Evolutionary conservation across 2,888 invertebrate genomes (phyloP).

Genomic region (Hesperia comma): DNA sequence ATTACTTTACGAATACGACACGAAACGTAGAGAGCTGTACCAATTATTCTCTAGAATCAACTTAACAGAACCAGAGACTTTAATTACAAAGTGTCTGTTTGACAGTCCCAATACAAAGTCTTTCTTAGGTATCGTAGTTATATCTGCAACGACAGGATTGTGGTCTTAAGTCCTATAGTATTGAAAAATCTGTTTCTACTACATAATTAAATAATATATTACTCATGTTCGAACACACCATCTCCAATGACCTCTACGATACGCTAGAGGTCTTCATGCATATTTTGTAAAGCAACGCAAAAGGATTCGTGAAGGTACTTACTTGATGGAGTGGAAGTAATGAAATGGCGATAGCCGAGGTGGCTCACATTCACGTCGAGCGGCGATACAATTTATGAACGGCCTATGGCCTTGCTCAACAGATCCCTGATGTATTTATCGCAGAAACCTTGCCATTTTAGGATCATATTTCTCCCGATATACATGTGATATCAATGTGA

Average conservation of each 20-base stretch:
- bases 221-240: background rate
- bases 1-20: too few species aligned
- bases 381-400: slow-evolving; percentile 1
- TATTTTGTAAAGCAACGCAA: slow-evolving; percentile 8
- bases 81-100: too few species aligned
- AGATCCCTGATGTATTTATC: slow-evolving; percentile 3
- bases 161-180: too few species aligned
- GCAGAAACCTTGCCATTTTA: background rate
- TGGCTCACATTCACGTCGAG: background rate
- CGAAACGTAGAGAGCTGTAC: too few species aligned
- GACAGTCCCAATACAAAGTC: too few species aligned
- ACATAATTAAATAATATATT: too few species aligned
- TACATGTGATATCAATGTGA: background rate
- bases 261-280: background rate
- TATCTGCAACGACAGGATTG: too few species aligned
- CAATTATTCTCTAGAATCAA: too few species aligned
- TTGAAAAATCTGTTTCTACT: background rate
- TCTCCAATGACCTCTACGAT: background rate
- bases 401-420: background rate
- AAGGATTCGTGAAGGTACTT: background rate
- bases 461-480: background rate
- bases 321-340: slow-evolving; percentile 12
- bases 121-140: too few species aligned
- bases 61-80: too few species aligned
- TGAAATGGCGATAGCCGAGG: background rate